Evolutionary conservation across 2,888 invertebrate genomes (phyloP), one percentile per base, ranked within the genome.

Genomic region (Megastigmus dorsalis): DNA sequence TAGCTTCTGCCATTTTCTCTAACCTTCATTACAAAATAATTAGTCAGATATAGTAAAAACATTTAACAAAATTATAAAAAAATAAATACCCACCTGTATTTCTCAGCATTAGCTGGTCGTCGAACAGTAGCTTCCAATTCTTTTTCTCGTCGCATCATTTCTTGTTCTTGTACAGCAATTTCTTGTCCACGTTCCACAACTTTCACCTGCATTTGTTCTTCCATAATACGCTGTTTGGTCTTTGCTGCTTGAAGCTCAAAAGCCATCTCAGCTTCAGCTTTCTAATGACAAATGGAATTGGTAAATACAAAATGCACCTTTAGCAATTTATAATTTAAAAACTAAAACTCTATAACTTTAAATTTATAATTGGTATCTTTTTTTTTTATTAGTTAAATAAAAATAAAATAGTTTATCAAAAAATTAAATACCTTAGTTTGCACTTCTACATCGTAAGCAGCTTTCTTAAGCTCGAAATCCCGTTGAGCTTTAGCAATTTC

Each of bases 401-500:
- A 74, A 52, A 43, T 60, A 20, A n/a, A 33, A 18, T 55, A 55
- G 30, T 30, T 33, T 36, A 36, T 36, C 10, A 18, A 5, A 54
- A 23, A 10, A 48, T 48, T 10, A 15, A 48, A 48, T 84, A 94
- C 94, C 91, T 95, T 95, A 7, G 97, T 97, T 88, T 97, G 96
- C 48, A 99, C 97, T 91, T 98, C 98, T 79, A 96, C 95, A 86
- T 99, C 98, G 86, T 98, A 99, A 1, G 95, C 95, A 6, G 98
- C 98, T 88, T 99, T 98, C 88, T 99, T 98, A 77, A 98, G 89
- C 89, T 98, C 97, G 87, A 97, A 99, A 89, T 99, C 98, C 77
- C 98, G 91, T 86, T 97, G 95, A 0, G 98, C 97, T 88, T 98
- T 97, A 0, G 98, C 97, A 74, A 99, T 98, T 88, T 98, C 98